A percentile compares a stretch with the other conserved stretches of the same genome.
Conservation (phyloP, 2,888 invertebrate genomes). For the Pomacea canaliculata region DNA sequence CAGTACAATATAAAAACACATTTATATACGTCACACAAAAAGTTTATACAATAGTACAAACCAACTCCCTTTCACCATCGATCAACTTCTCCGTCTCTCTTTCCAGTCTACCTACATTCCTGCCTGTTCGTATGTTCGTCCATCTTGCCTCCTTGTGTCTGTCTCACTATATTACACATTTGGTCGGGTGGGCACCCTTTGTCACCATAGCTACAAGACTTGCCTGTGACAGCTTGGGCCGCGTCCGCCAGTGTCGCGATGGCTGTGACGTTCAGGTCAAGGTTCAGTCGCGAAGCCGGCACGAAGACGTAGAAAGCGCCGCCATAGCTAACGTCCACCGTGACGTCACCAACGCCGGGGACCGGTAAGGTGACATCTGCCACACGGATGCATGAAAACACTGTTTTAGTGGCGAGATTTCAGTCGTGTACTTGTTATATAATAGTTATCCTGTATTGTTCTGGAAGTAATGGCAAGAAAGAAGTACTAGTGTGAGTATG, state of each 20-base stretch:
- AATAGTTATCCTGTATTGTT: no score
- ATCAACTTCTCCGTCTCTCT: no score
- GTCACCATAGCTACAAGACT: background rate
- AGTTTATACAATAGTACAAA: background rate
- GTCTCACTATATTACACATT: no score
- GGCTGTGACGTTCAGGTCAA: constrained; percentile 49
- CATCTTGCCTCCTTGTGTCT: no score
- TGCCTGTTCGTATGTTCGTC: no score
- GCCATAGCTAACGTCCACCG: constrained; percentile 67
- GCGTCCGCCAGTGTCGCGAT: constrained; percentile 41
- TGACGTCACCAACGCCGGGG: constrained; percentile 43
- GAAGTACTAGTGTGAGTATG: no score
- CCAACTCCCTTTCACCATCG: no score
- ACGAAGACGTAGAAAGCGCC: constrained; percentile 69
- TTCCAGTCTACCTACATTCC: no score
- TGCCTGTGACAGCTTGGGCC: constrained; percentile 46
- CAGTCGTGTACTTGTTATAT: no score
- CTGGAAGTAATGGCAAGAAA: no score
- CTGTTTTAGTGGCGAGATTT: no score
- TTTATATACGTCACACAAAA: background rate
- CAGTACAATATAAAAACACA: background rate
- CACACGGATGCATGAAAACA: background rate
- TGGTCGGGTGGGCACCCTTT: no score
- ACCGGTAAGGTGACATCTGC: constrained; percentile 49
- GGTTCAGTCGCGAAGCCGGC: constrained; percentile 46